Evolutionary conservation across 37 sponge, comb jelly and placozoan genomes (phyloP).

Genomic region (Dysidea cf. avara): DNA sequence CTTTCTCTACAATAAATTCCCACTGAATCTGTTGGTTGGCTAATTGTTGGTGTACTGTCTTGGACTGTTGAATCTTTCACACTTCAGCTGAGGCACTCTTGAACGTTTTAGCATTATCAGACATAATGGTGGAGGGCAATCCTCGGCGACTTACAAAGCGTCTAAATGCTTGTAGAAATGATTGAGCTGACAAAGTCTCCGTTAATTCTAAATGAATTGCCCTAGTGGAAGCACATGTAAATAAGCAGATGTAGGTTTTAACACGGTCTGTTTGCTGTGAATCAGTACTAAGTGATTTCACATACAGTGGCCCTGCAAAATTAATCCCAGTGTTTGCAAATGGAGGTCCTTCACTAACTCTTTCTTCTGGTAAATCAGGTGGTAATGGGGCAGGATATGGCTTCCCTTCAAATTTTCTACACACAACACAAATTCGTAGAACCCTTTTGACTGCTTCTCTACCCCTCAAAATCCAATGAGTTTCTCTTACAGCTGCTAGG

Average conservation of each 20-base stretch:
- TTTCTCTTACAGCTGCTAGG: too few species aligned
- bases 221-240: neutral
- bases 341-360: slow-evolving; percentile 18
- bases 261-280: neutral
- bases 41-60: too few species aligned
- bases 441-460: slow-evolving; percentile 22
- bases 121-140: neutral
- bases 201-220: slow-evolving; percentile 13
- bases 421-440: slow-evolving; percentile 15
- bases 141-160: slow-evolving; percentile 4
- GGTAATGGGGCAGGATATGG: slow-evolving; percentile 1
- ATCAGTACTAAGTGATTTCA: too few species aligned
- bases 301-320: slow-evolving; percentile 30
- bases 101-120: neutral
- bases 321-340: slow-evolving; percentile 27
- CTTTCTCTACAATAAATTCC: neutral
- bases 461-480: slow-evolving; percentile 4
- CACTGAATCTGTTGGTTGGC: too few species aligned
- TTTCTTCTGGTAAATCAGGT: slow-evolving; percentile 32
- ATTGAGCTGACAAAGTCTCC: neutral
- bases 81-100: neutral
- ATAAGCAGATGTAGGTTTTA: neutral
- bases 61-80: too few species aligned
- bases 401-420: slow-evolving; percentile 33
- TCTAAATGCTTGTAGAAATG: neutral